phyloP scores from a whole-genome alignment of 2,113 vertebrate species.

The Megaleporinus macrocephalus region DNA sequence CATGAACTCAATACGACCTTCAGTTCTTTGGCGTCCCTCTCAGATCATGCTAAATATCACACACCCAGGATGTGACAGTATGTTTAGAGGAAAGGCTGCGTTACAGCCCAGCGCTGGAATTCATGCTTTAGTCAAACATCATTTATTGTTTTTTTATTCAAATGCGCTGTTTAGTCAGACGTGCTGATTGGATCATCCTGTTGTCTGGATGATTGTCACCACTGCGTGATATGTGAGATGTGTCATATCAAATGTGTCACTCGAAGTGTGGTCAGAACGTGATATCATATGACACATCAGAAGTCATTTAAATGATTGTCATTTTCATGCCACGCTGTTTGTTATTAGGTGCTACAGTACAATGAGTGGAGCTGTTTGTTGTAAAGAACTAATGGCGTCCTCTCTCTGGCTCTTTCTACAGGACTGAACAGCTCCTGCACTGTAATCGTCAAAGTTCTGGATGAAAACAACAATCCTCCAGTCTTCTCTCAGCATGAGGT shows the following conservation, averaged over 20 bases:
- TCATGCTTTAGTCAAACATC: not conserved
- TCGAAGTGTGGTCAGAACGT: not conserved
- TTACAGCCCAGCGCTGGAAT: slow-evolving; percentile 2
- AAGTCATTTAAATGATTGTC: not conserved
- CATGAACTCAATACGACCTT: slow-evolving; percentile 11
- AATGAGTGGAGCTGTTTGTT: slow-evolving; percentile 50
- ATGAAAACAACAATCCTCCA: slow-evolving; percentile 78
- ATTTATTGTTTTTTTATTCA: not conserved
- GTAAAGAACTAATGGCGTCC: slow-evolving; percentile 59
- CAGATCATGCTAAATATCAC: slow-evolving; percentile 23
- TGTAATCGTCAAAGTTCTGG: slow-evolving; percentile 68
- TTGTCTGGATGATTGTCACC: not conserved
- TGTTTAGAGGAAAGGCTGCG: slow-evolving; percentile 5
- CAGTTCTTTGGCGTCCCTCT: not conserved
- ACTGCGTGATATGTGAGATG: slow-evolving; percentile 15
- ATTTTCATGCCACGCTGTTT: not conserved
- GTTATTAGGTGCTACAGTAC: not conserved
- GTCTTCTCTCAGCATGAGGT: slow-evolving; percentile 77
- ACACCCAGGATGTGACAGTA: not conserved
- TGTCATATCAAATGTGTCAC: slow-evolving; percentile 13
- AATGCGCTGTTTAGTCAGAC: not conserved
- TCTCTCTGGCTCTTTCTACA: slow-evolving; percentile 56
- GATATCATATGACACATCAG: not conserved
- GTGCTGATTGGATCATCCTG: not conserved
- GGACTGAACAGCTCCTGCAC: slow-evolving; percentile 76